Conservation (phyloP, 2,113 vertebrate species). For the Malurus cyaneus region DNA sequence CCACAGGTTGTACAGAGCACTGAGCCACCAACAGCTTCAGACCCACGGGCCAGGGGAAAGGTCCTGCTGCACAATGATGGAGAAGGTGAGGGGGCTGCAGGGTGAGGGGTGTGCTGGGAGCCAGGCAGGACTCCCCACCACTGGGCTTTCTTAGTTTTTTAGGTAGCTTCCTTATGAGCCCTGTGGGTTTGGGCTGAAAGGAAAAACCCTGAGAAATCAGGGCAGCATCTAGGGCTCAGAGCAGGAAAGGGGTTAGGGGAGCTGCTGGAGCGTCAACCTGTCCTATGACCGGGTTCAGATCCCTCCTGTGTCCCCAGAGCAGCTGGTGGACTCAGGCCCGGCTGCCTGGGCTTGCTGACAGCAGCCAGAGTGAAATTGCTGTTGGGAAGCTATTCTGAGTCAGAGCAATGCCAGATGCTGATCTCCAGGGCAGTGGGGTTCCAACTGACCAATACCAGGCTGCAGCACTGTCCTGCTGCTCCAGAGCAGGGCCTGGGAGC, state of each 20-base stretch:
- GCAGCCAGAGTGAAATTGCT: background rate
- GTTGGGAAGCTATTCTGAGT: background rate
- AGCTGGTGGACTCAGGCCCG: accelerated
- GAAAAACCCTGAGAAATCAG: background rate
- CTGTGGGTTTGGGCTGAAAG: background rate
- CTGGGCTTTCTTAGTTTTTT: background rate
- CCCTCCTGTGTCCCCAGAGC: accelerated
- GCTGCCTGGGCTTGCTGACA: accelerated
- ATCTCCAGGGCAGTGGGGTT: background rate
- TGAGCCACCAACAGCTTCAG: background rate
- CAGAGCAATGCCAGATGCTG: accelerated
- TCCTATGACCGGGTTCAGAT: background rate
- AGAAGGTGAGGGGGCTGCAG: conserved; percentile 13
- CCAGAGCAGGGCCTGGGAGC: background rate
- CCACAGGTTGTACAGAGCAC: background rate
- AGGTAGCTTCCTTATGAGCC: background rate
- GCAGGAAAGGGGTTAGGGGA: background rate
- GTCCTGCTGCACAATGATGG: background rate
- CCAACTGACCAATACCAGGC: accelerated
- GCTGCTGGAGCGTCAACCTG: background rate
- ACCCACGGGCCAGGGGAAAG: accelerated
- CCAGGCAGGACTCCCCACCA: accelerated
- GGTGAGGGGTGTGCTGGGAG: accelerated
- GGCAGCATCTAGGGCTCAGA: accelerated
- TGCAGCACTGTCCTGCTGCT: accelerated